These are phyloP conservation scores for Bicyclus anynana DNA, from an alignment of 1,140 invertebrate species.

Conservation along the genomic window DNA sequence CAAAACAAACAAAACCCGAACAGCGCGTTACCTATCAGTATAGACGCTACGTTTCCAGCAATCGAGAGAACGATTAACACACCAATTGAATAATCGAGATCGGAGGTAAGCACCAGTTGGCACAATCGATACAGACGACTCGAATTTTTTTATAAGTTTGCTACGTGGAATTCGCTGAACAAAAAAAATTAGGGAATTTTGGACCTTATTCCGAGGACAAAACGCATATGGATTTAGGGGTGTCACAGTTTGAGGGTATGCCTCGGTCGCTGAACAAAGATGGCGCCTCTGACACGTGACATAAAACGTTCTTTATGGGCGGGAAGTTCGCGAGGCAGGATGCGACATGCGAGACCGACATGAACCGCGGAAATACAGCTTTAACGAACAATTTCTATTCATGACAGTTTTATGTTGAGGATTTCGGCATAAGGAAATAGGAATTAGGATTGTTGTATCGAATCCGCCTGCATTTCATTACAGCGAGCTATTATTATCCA, in stretches of 20 bases:
- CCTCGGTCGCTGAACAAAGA: constrained; percentile 48
- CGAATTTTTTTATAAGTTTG: constrained; percentile 44
- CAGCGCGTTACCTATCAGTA: constrained; percentile 20
- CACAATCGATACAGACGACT: constrained; percentile 67
- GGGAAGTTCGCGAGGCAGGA: constrained; percentile 63
- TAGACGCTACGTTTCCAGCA: constrained; percentile 37
- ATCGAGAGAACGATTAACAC: constrained; percentile 55
- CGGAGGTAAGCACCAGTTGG: constrained; percentile 68
- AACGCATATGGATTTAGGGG: constrained; percentile 35
- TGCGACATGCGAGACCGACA: constrained; percentile 63
- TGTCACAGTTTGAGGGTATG: constrained; percentile 28
- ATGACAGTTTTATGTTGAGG: constrained; percentile 52
- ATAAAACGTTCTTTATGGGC: constrained; percentile 68
- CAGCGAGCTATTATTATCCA: constrained; percentile 1
- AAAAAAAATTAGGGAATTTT: constrained; percentile 35
- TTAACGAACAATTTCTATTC: constrained; percentile 65
- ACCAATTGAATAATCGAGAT: constrained; percentile 59
- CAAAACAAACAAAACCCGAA: constrained; percentile 9
- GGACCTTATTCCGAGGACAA: constrained; percentile 40
- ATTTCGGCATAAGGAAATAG: constrained; percentile 26
- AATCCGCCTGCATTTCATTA: constrained; percentile 20
- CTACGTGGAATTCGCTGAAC: constrained; percentile 33
- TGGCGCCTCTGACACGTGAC: constrained; percentile 66
- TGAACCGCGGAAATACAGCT: constrained; percentile 57
- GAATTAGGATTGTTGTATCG: constrained; percentile 11